Evolutionary conservation across 1,140 invertebrate genomes (phyloP), one percentile per base, ranked within the genome.

Genomic region (Rhizoglyphus robini): DNA sequence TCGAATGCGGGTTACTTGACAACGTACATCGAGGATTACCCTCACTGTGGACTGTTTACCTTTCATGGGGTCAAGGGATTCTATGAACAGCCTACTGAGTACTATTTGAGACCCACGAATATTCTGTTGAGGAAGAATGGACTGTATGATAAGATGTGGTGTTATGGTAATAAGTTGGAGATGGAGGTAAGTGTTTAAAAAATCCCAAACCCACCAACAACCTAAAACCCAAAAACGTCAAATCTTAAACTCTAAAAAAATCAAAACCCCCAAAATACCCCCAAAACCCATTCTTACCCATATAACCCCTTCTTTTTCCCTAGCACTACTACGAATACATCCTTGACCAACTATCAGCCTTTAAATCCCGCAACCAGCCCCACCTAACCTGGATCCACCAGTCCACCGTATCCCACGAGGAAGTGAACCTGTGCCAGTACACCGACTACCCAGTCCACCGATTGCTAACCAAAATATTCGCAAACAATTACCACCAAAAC

Each of bases 401-500:
- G 20, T 54, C 51, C 8, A 60, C 20, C 8, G 20, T 60, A 18
- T n/a, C 30, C 18, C 58, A 60, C 27, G 58, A 60, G 5, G 58
- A 60, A 5, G 5, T 60, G 58, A 60, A 60, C 30, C 34, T 8
- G 11, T 25, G 20, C 30, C 20, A 32, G 11, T 47, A 41, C n/a
- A 30, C 58, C 30, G 58, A 60, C 25, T 4, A 11, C 4, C 58
- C 58, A n/a, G 5, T 60, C 5, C n/a, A 18, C 5, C 58, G 30
- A 8, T 23, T 60, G 8, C 25, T 60, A 11, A n/a, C 30, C 4
- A 32, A 41, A 8, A 13, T 60, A 32, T 60, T 32, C 11, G 5
- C 20, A 32, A 18, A 41, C 11, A 23, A 23, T 5, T 41, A 34
- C 18, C 69, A 81, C 0, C 75, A 79, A 38, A 76, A 82, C 68